These are phyloP conservation scores for Parapristionchus giblindavisi DNA, from an alignment of 2,888 invertebrate genomes.

Conservation along the genomic window DNA sequence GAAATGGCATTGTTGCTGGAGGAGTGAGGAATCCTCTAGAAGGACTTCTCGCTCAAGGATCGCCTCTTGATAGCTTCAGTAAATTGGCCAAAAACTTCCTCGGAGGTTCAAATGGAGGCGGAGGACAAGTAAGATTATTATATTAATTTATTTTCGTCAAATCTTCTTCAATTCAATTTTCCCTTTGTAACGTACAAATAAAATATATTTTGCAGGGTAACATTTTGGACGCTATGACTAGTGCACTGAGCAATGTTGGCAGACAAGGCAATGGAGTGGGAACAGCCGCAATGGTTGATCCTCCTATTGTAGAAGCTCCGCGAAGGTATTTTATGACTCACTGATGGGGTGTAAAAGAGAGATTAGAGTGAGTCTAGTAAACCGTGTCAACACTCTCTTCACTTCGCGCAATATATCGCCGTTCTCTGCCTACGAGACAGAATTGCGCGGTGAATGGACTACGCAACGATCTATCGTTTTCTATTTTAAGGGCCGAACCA, in stretches of 20 bases:
- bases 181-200: neutral
- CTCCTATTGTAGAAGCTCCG: constrained; percentile 22
- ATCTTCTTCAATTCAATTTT: neutral
- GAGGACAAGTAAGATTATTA: constrained; percentile 39
- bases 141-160: neutral
- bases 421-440: too few species aligned
- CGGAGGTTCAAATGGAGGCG: constrained; percentile 50
- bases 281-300: constrained; percentile 26
- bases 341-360: too few species aligned
- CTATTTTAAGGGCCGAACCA: constrained; percentile 11
- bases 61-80: constrained; percentile 54
- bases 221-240: constrained; percentile 53
- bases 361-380: too few species aligned
- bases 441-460: too few species aligned
- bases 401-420: too few species aligned
- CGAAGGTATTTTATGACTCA: too few species aligned
- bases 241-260: constrained; percentile 44
- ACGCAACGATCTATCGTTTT: too few species aligned
- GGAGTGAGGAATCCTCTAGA: constrained; percentile 40
- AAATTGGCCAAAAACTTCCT: constrained; percentile 64
- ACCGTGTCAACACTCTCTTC: too few species aligned
- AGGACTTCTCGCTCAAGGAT: constrained; percentile 45
- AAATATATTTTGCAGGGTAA: constrained; percentile 39
- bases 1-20: constrained; percentile 12
- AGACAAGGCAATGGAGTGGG: neutral